Evolutionary conservation across 1,140 invertebrate species (phyloP), one percentile per base, ranked within the genome.

Genomic region (Drosophila prosaltans): DNA sequence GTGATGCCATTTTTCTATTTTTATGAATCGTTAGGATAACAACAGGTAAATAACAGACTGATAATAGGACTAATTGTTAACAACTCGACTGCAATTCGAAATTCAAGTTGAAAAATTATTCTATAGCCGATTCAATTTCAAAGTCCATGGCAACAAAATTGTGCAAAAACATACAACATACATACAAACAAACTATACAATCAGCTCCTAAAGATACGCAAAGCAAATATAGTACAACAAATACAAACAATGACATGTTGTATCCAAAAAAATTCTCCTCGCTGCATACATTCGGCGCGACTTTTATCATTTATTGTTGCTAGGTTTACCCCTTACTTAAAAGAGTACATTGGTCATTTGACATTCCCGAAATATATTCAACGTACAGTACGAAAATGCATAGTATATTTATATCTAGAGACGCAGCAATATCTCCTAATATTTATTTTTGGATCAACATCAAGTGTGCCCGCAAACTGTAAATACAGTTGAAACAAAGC

Each of bases 21-120:
- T 16, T 16, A 16, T 16, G 16, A 16, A 16, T 16, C 16, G 16
- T 16, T 16, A 16, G 16, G 16, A 16, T 30, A 30, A 30, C 4
- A 30, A 30, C 32, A 36, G 1, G 0, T 36, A 7, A 36, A 5
- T 36, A 36, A 36, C 6, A 1, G 32, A 36, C 32, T 7, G 3
- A 36, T 36, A 36, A 36, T 1, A 36, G 32, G 32, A 36, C 5
- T 36, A 3, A 7, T 36, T 36, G 6, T 36, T 36, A 36, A 36
- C 71, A 30, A 45, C 54, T 65, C 39, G 24, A 28, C 11, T 75
- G 48, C 16, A 64, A 1, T 36, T 11, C 43, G 8, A 61, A 63
- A 59, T 63, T 11, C 21, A 57, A 28, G 3, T 43, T 1, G 41
- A 24, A 24, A 48, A 51, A 26, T 26, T 26, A 9, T 51, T 51